Evolutionary conservation across 2,113 vertebrate genomes (phyloP).

Genomic region (Solea solea): DNA sequence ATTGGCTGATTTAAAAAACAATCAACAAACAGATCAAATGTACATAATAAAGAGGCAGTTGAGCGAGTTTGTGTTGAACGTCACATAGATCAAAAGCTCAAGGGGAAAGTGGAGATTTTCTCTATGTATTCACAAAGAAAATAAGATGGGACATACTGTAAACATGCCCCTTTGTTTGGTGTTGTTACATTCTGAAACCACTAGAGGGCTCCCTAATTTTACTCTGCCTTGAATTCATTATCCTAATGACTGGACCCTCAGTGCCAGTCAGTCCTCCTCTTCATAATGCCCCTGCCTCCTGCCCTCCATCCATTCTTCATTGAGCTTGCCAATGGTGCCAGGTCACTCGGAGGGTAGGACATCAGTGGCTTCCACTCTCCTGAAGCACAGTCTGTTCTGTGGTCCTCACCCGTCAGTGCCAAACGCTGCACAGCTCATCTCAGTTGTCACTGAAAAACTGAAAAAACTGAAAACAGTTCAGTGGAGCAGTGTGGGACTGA

Average conservation of each 20-base stretch:
- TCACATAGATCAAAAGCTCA: too few species aligned
- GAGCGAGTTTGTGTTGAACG: too few species aligned
- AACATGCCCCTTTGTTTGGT: too few species aligned
- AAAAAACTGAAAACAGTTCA: constrained; percentile 21
- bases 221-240: constrained; percentile 50
- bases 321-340: constrained; percentile 66
- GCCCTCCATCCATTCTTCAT: constrained; percentile 68
- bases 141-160: too few species aligned
- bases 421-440: constrained; percentile 19
- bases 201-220: constrained; percentile 72
- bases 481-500: constrained; percentile 11
- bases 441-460: constrained; percentile 14
- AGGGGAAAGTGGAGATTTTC: too few species aligned
- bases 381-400: constrained; percentile 54
- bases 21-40: too few species aligned
- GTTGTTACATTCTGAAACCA: constrained; percentile 31
- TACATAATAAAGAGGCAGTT: too few species aligned
- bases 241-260: constrained; percentile 57
- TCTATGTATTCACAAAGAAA: too few species aligned
- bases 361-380: constrained; percentile 66
- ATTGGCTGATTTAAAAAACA: too few species aligned
- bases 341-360: constrained; percentile 72
- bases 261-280: constrained; percentile 44
- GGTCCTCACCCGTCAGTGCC: constrained; percentile 23
- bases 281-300: constrained; percentile 47